Evolutionary conservation across 2,113 vertebrate genomes (phyloP).

Genomic region (Orthonyx spaldingii): DNA sequence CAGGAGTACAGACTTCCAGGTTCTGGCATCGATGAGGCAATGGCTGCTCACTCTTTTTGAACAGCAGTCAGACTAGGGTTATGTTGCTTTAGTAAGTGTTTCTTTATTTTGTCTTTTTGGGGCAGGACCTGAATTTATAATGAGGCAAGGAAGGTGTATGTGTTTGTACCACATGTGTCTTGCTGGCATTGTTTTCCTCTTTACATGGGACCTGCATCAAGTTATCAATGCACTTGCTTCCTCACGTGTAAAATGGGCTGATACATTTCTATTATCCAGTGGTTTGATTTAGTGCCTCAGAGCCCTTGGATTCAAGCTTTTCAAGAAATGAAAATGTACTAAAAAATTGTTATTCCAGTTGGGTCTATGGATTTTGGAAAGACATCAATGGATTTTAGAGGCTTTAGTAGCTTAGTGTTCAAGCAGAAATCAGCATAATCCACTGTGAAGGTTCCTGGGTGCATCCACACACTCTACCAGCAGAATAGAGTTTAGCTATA

Average conservation of each 20-base stretch:
- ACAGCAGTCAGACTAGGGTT: neutral
- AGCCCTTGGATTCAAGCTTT: neutral
- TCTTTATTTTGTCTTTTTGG: neutral
- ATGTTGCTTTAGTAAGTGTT: neutral
- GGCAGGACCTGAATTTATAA: neutral
- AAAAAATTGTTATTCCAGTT: neutral
- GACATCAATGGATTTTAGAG: neutral
- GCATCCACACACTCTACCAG: neutral
- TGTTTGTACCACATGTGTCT: neutral
- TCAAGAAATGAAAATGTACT: neutral
- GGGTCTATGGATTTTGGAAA: neutral
- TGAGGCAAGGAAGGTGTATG: neutral
- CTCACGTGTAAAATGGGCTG: neutral
- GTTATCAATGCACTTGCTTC: neutral
- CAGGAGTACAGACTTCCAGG: neutral
- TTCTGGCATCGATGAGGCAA: neutral
- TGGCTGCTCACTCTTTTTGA: neutral
- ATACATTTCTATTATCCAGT: neutral
- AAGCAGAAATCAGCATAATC: neutral
- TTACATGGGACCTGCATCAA: neutral
- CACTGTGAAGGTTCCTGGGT: neutral
- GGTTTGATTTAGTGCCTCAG: neutral
- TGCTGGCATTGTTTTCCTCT: neutral
- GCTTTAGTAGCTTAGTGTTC: neutral
- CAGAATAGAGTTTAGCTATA: neutral